Evolutionary conservation across 1,140 invertebrate genomes (phyloP).

Genomic region (Macrostomum lignano): DNA sequence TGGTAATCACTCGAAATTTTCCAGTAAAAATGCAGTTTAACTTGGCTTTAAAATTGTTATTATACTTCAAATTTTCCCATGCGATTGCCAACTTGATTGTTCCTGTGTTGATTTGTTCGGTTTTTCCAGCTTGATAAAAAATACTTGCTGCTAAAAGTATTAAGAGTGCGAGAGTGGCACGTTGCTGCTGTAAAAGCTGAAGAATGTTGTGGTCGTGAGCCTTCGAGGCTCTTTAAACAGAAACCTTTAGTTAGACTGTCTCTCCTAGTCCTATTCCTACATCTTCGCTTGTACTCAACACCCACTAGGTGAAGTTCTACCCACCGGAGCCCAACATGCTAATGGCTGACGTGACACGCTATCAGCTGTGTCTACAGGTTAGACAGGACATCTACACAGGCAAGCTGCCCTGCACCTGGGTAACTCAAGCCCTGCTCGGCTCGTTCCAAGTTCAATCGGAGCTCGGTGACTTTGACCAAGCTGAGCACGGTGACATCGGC

Average conservation of each 20-base stretch:
- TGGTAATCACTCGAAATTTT: no score
- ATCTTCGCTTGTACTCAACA: neutral
- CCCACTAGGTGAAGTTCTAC: conserved; percentile 92
- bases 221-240: neutral
- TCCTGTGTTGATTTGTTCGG: no score
- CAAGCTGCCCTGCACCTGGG: conserved; percentile 71
- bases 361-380: conserved; percentile 75
- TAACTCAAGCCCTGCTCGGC: conserved; percentile 74
- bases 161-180: neutral
- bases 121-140: conserved; percentile 2
- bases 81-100: no score
- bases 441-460: conserved; percentile 90
- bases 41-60: no score
- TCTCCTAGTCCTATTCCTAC: neutral
- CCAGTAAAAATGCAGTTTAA: no score
- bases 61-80: no score
- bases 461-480: conserved; percentile 74
- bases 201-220: neutral
- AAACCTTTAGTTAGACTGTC: neutral
- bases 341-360: conserved; percentile 70
- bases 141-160: neutral
- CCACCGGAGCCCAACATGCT: conserved; percentile 80
- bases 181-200: neutral
- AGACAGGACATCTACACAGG: conserved; percentile 65
- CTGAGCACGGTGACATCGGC: conserved; percentile 31